Evolutionary conservation across 2,113 vertebrate species (phyloP).

Genomic region (Pardalotus punctatus): DNA sequence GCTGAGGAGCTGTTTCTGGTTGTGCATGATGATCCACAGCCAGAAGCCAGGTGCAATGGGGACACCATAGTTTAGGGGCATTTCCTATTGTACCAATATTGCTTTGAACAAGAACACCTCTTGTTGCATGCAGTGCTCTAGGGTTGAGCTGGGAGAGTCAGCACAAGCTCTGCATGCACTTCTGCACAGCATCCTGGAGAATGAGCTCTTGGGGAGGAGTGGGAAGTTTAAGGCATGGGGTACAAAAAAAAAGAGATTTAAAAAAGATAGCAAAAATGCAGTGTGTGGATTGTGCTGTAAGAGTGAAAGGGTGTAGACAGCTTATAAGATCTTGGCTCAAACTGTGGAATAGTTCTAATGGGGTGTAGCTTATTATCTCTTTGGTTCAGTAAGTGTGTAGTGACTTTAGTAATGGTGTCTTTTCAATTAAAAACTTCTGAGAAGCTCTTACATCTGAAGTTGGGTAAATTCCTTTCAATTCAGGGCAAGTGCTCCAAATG

Average conservation of each 20-base stretch:
- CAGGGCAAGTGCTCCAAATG: background rate
- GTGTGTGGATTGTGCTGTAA: background rate
- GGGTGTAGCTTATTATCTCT: background rate
- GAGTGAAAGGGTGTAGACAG: background rate
- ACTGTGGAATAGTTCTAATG: background rate
- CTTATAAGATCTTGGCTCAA: background rate
- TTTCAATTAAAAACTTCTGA: slow-evolving; percentile 20
- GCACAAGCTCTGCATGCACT: background rate
- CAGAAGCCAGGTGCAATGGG: background rate
- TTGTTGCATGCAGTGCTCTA: rapidly evolving
- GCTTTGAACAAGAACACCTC: background rate
- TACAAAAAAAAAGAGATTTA: background rate
- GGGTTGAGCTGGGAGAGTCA: background rate
- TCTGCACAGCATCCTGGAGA: background rate
- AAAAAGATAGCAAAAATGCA: background rate
- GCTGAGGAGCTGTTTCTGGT: background rate
- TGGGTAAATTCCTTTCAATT: background rate
- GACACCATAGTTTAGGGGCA: background rate
- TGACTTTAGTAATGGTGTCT: background rate
- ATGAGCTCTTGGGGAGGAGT: background rate
- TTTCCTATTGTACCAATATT: background rate
- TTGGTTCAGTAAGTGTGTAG: background rate
- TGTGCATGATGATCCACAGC: background rate
- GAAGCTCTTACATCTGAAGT: background rate
- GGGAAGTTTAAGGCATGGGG: background rate